These are phyloP conservation scores for Tautogolabrus adspersus DNA, from an alignment of 2,113 vertebrate genomes.

Conservation along the genomic window DNA sequence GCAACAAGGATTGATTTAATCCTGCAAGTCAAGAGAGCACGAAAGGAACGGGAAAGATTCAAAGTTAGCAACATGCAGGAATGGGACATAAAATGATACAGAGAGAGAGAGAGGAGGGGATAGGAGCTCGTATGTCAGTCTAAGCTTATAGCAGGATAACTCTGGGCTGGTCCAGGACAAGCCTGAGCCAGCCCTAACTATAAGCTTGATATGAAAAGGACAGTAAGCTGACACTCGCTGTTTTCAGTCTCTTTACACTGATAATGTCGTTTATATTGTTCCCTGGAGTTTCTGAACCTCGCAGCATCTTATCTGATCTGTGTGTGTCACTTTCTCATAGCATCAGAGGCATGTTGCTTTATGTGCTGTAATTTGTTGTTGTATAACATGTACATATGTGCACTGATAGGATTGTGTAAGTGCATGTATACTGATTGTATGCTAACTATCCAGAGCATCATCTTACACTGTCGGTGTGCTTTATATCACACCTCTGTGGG, in stretches of 20 bases:
- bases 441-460: conserved; percentile 11
- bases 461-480: conserved; percentile 41
- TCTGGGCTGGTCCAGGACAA: neutral
- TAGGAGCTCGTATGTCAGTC: neutral
- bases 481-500: conserved; percentile 13
- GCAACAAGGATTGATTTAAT: no score
- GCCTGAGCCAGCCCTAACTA: neutral
- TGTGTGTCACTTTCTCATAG: conserved; percentile 51
- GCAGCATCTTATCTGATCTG: conserved; percentile 32
- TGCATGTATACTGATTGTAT: conserved; percentile 57
- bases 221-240: neutral
- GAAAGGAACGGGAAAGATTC: neutral
- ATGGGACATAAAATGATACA: neutral
- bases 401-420: conserved; percentile 47
- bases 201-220: neutral
- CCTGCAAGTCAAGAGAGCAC: no score
- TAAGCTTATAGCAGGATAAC: neutral
- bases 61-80: neutral
- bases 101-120: neutral
- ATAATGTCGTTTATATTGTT: conserved; percentile 17
- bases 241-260: neutral
- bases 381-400: conserved; percentile 35
- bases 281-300: conserved; percentile 17
- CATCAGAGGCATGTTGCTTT: conserved; percentile 32
- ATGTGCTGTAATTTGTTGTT: conserved; percentile 54